Conservation (phyloP, 2,888 invertebrate species). For the Cephus pygmeus region DNA sequence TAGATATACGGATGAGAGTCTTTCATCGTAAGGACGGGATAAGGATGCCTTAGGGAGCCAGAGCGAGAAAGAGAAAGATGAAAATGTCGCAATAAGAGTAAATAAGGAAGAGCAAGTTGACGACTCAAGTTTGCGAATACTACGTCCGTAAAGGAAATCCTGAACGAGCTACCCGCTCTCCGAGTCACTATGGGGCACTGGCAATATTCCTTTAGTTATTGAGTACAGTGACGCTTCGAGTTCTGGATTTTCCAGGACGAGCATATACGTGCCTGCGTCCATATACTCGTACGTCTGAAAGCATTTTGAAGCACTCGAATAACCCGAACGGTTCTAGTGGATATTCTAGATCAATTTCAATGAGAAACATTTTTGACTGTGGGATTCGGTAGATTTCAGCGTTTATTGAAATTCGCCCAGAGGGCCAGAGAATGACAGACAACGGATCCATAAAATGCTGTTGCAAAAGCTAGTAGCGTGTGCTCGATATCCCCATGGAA, state of each 20-base stretch:
- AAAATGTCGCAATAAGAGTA: constrained; percentile 3
- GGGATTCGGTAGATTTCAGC: not conserved
- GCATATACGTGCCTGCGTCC: not conserved
- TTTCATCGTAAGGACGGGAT: not conserved
- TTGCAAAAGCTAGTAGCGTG: not conserved
- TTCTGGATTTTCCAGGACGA: not conserved
- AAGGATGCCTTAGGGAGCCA: constrained; percentile 8
- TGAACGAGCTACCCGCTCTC: constrained; percentile 26
- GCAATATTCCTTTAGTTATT: not conserved
- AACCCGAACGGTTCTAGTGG: constrained; percentile 13
- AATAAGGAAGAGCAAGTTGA: constrained; percentile 25
- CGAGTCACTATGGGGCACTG: constrained; percentile 8
- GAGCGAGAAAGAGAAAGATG: constrained; percentile 10
- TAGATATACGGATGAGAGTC: not conserved
- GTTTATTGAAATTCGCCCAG: not conserved
- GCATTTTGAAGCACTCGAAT: not conserved
- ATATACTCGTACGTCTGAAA: not conserved
- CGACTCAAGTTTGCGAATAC: constrained; percentile 37
- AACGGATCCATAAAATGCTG: not conserved
- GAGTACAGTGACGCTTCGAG: not conserved
- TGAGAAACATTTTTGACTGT: not conserved
- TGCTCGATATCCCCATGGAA: not conserved
- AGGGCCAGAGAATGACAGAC: not conserved
- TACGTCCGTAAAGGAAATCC: constrained; percentile 37
- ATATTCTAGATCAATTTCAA: constrained; percentile 8